Evolutionary conservation across 2,113 vertebrate species (phyloP).

Genomic region (Gasterosteus aculeatus): DNA sequence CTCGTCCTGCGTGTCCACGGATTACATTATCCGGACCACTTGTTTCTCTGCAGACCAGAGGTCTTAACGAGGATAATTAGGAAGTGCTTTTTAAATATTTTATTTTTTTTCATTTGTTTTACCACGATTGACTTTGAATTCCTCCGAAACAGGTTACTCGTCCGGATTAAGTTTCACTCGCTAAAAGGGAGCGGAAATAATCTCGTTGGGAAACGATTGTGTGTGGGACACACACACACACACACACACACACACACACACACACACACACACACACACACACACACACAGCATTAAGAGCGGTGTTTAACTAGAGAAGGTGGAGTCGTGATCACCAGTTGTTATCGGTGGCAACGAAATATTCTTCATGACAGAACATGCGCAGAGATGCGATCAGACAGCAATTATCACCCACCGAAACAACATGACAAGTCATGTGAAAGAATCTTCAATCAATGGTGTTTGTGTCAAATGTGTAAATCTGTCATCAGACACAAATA

Average conservation of each 20-base stretch:
- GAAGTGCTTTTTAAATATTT: neutral
- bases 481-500: neutral
- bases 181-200: conserved; percentile 1
- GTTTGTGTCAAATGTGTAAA: neutral
- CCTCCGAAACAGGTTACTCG: conserved; percentile 34
- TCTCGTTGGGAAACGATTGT: neutral
- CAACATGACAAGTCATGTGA: neutral
- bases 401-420: neutral
- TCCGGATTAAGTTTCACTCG: conserved; percentile 62
- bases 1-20: neutral
- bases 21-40: neutral
- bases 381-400: neutral
- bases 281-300: neutral
- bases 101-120: conserved; percentile 10
- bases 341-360: neutral
- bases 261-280: neutral
- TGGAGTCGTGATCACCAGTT: neutral
- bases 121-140: conserved; percentile 37
- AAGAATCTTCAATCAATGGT: too few species aligned
- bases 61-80: neutral
- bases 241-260: too few species aligned
- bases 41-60: neutral
- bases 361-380: conserved; percentile 24
- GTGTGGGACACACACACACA: neutral
- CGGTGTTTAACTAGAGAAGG: neutral